These are phyloP conservation scores for Bubo blakistoni DNA, from an alignment of 2,113 vertebrate genomes.

Conservation along the genomic window DNA sequence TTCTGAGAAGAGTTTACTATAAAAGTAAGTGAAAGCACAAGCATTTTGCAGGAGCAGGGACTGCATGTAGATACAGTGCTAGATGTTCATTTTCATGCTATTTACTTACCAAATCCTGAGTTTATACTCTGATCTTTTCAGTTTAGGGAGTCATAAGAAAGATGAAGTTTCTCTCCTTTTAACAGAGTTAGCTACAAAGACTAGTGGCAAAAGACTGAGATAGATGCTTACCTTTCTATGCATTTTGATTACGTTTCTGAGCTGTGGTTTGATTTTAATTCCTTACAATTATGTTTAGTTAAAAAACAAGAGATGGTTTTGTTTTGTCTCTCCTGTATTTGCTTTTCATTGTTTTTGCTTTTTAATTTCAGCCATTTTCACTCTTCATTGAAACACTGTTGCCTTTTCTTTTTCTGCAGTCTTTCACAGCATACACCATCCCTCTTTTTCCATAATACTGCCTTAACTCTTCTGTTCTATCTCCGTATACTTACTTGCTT, in stretches of 20 bases:
- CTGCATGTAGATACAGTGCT: background rate
- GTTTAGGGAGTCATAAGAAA: background rate
- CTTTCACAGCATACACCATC: background rate
- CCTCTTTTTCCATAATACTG: background rate
- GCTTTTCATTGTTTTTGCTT: background rate
- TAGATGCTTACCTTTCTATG: background rate
- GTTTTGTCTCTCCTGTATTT: background rate
- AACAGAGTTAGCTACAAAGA: background rate
- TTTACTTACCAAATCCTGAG: background rate
- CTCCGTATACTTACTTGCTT: background rate
- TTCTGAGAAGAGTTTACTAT: background rate
- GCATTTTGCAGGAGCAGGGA: background rate
- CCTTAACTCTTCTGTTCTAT: background rate
- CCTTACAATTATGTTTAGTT: background rate
- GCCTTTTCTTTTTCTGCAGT: background rate
- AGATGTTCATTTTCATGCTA: background rate
- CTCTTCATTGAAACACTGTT: background rate
- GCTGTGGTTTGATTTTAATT: background rate
- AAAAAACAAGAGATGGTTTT: background rate
- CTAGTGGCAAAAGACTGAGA: background rate
- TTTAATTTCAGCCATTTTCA: background rate
- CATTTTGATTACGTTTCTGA: background rate
- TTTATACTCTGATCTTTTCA: background rate
- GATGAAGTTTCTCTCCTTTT: background rate
- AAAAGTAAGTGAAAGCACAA: background rate